Percentiles rank a stretch among this genome's conserved stretches.
Conservation (phyloP, 2,113 vertebrate species). For the Tragelaphus scriptus region DNA sequence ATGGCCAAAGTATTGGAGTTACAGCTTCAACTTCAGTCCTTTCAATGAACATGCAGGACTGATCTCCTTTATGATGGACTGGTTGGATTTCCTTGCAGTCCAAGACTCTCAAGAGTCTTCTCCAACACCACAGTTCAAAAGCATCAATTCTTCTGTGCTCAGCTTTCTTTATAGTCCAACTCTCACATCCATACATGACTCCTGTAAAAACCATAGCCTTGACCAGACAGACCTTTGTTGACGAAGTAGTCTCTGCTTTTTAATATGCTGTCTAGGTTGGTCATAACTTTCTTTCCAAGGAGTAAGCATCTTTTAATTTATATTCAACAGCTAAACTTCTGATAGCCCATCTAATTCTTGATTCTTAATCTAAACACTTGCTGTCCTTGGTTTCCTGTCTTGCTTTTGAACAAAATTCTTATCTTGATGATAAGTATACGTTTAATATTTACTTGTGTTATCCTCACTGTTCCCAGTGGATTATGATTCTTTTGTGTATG, state of each 20-base stretch:
- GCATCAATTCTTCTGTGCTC: background rate
- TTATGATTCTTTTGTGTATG: background rate
- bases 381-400: background rate
- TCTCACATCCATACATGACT: background rate
- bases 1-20: background rate
- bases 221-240: background rate
- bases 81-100: background rate
- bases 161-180: background rate
- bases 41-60: background rate
- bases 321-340: background rate
- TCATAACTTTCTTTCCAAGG: background rate
- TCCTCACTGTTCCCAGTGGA: background rate
- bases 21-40: background rate
- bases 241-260: background rate
- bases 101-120: background rate
- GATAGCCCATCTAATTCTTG: background rate
- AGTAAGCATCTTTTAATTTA: background rate
- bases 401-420: constrained; percentile 1
- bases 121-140: background rate
- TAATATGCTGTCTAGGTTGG: background rate
- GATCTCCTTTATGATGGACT: background rate
- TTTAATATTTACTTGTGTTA: background rate
- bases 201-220: background rate
- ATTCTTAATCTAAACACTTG: background rate
- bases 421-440: background rate